A percentile compares a stretch with the other conserved stretches of the same genome.
Conservation (phyloP, 1,140 invertebrate species). For the Neoseiulus cucumeris region DNA sequence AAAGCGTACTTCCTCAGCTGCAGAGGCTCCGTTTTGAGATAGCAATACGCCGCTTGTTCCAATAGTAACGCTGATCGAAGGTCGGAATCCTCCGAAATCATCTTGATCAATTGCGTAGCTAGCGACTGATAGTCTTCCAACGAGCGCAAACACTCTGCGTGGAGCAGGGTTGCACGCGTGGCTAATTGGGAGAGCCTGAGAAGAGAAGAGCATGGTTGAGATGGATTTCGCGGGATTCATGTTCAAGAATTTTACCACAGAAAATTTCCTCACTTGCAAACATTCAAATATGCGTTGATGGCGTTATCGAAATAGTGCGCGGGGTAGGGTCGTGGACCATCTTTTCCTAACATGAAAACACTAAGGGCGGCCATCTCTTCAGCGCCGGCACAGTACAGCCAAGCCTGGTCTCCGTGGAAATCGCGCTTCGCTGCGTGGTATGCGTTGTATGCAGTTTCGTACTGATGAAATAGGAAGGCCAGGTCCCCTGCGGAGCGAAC, state of each 20-base stretch:
- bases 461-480: conserved; percentile 88
- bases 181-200: conserved; percentile 64
- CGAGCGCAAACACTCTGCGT: conserved; percentile 60
- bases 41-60: conserved; percentile 87
- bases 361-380: conserved; percentile 28
- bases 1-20: conserved; percentile 90
- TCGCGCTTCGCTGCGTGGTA: conserved; percentile 91
- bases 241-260: too few relatives aligned
- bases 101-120: conserved; percentile 73
- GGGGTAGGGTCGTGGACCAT: conserved; percentile 29
- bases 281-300: conserved; percentile 66
- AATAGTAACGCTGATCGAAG: conserved; percentile 55
- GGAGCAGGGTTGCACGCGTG: conserved; percentile 65
- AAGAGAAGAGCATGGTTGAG: conserved; percentile 21
- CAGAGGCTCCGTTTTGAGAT: conserved; percentile 44
- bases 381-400: conserved; percentile 86
- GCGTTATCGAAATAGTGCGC: conserved; percentile 78
- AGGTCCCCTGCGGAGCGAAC: conserved; percentile 45
- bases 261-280: conserved; percentile 44
- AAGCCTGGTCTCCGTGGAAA: conserved; percentile 85
- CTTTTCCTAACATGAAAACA: conserved; percentile 39
- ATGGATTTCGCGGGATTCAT: too few relatives aligned
- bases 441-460: conserved; percentile 68
- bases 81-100: conserved; percentile 86
- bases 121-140: conserved; percentile 59